Conservation (phyloP, 2,113 vertebrate species). For the Scalopus aquaticus region DNA sequence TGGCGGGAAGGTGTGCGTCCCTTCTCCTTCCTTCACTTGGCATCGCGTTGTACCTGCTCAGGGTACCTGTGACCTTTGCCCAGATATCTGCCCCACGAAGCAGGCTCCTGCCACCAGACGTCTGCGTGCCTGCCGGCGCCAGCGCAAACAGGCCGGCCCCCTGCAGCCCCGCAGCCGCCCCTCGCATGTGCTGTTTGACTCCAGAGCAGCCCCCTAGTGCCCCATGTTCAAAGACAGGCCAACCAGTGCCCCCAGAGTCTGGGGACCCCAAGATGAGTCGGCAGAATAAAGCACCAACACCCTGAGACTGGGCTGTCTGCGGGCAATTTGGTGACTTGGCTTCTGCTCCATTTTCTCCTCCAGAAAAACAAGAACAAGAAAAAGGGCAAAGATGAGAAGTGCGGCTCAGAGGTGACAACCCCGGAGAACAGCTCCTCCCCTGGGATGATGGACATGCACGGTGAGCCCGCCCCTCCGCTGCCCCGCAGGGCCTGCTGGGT, state of each 20-base stretch:
- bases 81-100: neutral
- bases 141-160: too few relatives aligned
- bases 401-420: conserved; percentile 95
- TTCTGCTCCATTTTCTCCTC: conserved; percentile 53
- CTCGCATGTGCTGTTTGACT: neutral
- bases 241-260: neutral
- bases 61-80: neutral
- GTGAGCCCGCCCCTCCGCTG: conserved; percentile 77
- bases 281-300: neutral
- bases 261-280: neutral
- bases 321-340: rapidly evolving
- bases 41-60: neutral
- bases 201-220: too few relatives aligned
- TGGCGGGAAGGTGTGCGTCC: neutral
- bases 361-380: conserved; percentile 98
- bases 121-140: too few relatives aligned
- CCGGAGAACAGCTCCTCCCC: conserved; percentile 98
- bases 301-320: rapidly evolving
- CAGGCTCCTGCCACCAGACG: neutral
- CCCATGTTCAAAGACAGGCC: neutral
- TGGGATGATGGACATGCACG: conserved; percentile 99
- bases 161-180: neutral
- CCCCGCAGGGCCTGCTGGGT: neutral
- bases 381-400: conserved; percentile 97
- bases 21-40: neutral